Evolutionary conservation across 1,140 invertebrate genomes (phyloP).

Genomic region (Ctenoplectra terminalis): DNA sequence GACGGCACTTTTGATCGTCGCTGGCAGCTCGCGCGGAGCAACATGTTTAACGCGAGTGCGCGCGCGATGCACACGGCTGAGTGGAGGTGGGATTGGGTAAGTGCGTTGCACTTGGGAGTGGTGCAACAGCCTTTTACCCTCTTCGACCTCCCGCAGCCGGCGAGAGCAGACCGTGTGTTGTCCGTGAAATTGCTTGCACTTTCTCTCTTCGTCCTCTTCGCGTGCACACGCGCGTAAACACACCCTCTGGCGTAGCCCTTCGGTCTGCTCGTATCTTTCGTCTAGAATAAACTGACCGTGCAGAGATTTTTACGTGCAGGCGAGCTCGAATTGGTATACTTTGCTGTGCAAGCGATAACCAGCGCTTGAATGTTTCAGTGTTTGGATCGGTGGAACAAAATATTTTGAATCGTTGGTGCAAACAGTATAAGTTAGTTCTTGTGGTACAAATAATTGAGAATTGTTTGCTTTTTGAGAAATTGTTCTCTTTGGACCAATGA

Average conservation of each 20-base stretch:
- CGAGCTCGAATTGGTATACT: constrained; percentile 55
- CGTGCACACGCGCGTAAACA: constrained; percentile 13
- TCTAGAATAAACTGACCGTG: constrained; percentile 74
- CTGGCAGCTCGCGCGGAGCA: constrained; percentile 43
- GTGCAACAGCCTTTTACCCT: constrained; percentile 72
- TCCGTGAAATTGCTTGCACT: constrained; percentile 74
- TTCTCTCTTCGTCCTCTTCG: constrained; percentile 38
- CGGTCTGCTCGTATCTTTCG: constrained; percentile 48
- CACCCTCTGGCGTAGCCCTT: constrained; percentile 9
- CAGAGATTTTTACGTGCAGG: constrained; percentile 69
- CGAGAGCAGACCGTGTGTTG: constrained; percentile 46
- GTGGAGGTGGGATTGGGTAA: constrained; percentile 61
- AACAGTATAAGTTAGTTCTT: too few species aligned
- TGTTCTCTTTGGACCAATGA: too few species aligned
- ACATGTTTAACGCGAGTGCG: constrained; percentile 52
- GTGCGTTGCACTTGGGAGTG: constrained; percentile 67
- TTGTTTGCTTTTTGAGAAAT: too few species aligned
- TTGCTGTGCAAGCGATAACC: too few species aligned
- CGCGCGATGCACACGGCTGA: constrained; percentile 33
- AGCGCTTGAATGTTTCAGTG: too few species aligned
- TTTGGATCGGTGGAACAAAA: too few species aligned
- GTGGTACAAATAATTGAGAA: too few species aligned
- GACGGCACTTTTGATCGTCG: constrained; percentile 55
- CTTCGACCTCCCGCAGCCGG: constrained; percentile 48
- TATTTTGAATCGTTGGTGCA: too few species aligned